Evolutionary conservation across 2,888 invertebrate species (phyloP), one percentile per base, ranked within the genome.

Genomic region (Chrysotoxum bicinctum): DNA sequence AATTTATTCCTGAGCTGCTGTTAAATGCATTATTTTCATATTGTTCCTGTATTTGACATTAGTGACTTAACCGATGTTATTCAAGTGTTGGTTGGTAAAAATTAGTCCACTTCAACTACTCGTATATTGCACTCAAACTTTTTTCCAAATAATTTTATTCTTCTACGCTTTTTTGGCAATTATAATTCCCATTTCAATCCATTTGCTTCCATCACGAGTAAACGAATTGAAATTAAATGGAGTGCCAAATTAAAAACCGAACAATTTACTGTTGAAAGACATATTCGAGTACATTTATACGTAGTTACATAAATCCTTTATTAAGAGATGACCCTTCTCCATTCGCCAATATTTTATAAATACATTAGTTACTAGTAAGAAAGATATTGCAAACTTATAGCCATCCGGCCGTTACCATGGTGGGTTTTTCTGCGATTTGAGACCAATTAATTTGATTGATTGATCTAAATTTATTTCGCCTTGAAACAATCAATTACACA

Each of bases 381-480:
- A 14, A 73, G 62, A 77, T 79, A 69, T 48, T 69, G 50, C 50
- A 79, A 78, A 58, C 62, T 54, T 21, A 50, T 43, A 23, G 16
- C 35, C 14, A 48, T 32, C 1, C 23, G 58, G 60, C 3, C 60
- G 66, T 50, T 66, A 16, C 48, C 40, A 50, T 66, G 4, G 1
- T 19, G 10, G 14, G 66, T 79, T 60, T 73, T 75, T 72, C 45
- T 66, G 70, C 70, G 79, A 84, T 79, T 84, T 79, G 60, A 73
- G 40, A 30, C 76, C 81, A 85, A 85, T 81, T 81, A 81, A 85
- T 72, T 81, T 81, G 81, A 85, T 85, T 81, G 85, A 85, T 85
- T 85, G 85, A 85, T 84, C 72, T 48, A 54, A 75, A 84, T 79
- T 48, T 60, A 72, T 45, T 78, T 78, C 56, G 64, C 74, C 74